A percentile compares a stretch with the other conserved stretches of the same genome.
Conservation (phyloP, 2,888 invertebrate species). For the Agrochola macilenta region DNA sequence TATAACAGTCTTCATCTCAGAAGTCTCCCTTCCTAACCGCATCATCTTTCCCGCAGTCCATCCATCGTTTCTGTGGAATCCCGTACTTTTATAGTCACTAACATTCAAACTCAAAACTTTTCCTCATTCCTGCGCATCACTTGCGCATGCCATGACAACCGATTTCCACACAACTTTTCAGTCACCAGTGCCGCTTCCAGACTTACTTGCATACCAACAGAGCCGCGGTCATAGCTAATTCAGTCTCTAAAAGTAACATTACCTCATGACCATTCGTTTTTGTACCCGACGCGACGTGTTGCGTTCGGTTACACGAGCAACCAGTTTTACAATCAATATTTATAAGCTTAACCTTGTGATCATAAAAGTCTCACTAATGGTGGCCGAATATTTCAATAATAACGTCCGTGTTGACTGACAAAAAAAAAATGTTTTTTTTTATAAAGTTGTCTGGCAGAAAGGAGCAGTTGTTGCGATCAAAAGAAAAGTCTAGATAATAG, state of each 20-base stretch:
- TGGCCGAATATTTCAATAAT: slow-evolving; percentile 27
- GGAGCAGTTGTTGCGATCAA: neutral
- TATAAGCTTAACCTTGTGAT: slow-evolving; percentile 52
- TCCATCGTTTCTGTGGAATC: neutral
- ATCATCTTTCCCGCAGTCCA: neutral
- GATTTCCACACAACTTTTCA: neutral
- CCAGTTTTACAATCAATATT: slow-evolving; percentile 49
- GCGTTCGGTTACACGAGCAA: slow-evolving; percentile 35
- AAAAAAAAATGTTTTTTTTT: neutral
- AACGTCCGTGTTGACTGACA: slow-evolving; percentile 11
- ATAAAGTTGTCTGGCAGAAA: neutral
- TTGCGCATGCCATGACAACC: neutral
- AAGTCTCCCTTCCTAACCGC: neutral
- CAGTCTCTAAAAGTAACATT: slow-evolving; percentile 2
- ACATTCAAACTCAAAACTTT: neutral
- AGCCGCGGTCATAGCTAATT: neutral
- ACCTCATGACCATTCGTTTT: slow-evolving; percentile 38
- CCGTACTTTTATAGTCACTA: neutral
- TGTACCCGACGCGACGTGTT: slow-evolving; percentile 17
- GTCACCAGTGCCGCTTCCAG: neutral
- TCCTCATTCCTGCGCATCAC: neutral
- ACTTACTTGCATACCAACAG: neutral
- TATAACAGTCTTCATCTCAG: neutral
- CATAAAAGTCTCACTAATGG: slow-evolving; percentile 23
- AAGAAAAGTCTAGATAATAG: neutral